These are phyloP conservation scores for Sceloporus tristichus DNA, from an alignment of 2,113 vertebrate genomes.

Conservation along the genomic window DNA sequence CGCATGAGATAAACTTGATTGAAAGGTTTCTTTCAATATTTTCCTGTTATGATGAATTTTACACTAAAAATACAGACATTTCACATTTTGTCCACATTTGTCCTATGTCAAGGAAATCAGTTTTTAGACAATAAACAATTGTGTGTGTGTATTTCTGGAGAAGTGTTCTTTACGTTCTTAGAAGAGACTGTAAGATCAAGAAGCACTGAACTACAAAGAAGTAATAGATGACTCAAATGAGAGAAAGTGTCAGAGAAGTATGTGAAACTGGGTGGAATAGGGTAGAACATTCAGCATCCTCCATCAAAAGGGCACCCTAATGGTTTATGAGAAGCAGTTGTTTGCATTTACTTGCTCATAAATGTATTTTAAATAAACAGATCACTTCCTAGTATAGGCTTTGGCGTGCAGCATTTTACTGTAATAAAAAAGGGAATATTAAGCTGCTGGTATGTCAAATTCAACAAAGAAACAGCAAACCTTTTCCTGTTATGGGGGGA, in stretches of 20 bases:
- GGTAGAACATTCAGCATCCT: slow-evolving; percentile 24
- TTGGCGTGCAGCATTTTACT: slow-evolving; percentile 78
- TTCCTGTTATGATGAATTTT: too few species aligned
- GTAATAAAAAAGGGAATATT: slow-evolving; percentile 79
- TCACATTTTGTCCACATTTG: too few species aligned
- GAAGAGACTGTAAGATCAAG: neutral
- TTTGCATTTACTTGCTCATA: slow-evolving; percentile 74
- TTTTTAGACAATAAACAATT: too few species aligned
- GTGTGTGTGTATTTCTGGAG: neutral
- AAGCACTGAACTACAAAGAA: slow-evolving; percentile 21
- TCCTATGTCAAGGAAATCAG: too few species aligned
- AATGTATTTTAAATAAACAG: slow-evolving; percentile 76
- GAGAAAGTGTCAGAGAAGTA: slow-evolving; percentile 49
- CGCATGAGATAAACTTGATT: too few species aligned
- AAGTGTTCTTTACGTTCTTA: neutral
- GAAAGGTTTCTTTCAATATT: too few species aligned
- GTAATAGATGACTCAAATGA: slow-evolving; percentile 43
- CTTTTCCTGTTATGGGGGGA: slow-evolving; percentile 87
- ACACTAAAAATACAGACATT: too few species aligned
- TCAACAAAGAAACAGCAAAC: slow-evolving; percentile 79
- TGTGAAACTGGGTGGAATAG: slow-evolving; percentile 33
- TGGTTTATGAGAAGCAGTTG: slow-evolving; percentile 52
- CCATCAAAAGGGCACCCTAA: slow-evolving; percentile 40
- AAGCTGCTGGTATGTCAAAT: slow-evolving; percentile 82
- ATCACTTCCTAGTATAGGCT: slow-evolving; percentile 76